Evolutionary conservation across 2,888 invertebrate genomes (phyloP).

Genomic region (Oeneis ivallda): DNA sequence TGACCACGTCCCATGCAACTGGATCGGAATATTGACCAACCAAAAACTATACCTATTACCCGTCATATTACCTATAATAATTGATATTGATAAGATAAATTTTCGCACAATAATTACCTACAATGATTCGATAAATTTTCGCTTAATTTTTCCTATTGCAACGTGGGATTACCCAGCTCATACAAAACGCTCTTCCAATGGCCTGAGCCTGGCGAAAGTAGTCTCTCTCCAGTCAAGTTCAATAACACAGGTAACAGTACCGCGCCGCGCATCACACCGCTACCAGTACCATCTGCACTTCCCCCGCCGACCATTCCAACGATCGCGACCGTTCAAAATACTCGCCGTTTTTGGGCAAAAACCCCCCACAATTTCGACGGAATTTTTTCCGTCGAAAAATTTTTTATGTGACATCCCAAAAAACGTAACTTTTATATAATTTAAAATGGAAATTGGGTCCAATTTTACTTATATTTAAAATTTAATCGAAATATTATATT

Average conservation of each 20-base stretch:
- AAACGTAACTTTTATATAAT: not conserved
- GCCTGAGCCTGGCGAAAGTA: constrained; percentile 72
- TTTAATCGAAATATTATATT: too few species aligned
- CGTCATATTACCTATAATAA: too few species aligned
- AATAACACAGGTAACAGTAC: constrained; percentile 75
- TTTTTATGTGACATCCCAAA: not conserved
- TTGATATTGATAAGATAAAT: too few species aligned
- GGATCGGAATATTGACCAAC: too few species aligned
- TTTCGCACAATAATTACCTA: too few species aligned
- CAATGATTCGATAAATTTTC: too few species aligned
- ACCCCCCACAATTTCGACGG: not conserved
- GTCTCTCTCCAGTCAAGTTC: constrained; percentile 68
- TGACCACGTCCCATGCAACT: too few species aligned
- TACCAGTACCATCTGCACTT: constrained; percentile 13
- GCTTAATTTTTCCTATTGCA: not conserved
- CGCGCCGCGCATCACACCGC: constrained; percentile 43
- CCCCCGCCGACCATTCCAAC: constrained; percentile 14
- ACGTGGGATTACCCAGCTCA: constrained; percentile 14
- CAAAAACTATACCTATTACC: too few species aligned
- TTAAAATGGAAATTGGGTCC: not conserved
- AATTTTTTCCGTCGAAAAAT: too few species aligned
- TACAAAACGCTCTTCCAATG: constrained; percentile 46
- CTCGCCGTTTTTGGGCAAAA: constrained; percentile 10
- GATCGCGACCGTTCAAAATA: constrained; percentile 16
- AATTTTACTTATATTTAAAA: too few species aligned